Base-by-base conservation (phyloP, 2,797 vertebrate species). In the Gallinago nigripennis region DNA sequence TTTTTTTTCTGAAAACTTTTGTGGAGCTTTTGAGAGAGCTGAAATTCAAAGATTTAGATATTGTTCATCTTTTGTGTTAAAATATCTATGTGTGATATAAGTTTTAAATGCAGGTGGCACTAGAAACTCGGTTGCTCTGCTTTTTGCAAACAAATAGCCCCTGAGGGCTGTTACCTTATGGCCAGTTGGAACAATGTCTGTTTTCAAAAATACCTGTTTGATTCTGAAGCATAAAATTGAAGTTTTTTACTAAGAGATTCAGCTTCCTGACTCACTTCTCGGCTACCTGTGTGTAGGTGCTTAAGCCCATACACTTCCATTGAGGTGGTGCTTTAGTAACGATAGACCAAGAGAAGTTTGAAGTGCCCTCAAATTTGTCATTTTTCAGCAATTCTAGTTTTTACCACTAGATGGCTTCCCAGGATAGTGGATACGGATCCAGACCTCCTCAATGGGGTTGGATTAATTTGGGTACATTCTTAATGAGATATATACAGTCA, bases 391-490 rank as follows among this genome's bases (percentile, higher is more conserved):
- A 72, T 86, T 88, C 72, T 46, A 6, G 21, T 7, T 37, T 19
- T 77, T 31, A 43, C 97, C 98, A 88, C 98, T 97, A 98, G 98
- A 96, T 61, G 98, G 97, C 97, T 96, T 83, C 95, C 97, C 37
- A 97, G 96, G 97, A 96, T 75, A 94, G 96, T 39, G 82, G 72
- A 96, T 96, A 54, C 31, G 72, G 71, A 7, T 11, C 70, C 56
- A 75, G 7, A 17, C 4, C 11, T 12, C 41, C n/a, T 2, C 37
- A 2, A 10, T 30, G 41, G 50, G 14, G 8, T 6, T 65, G 83
- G 27, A 5, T 84, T 86, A 7, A 20, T 79, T 79, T 86, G 37
- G 77, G 21, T 57, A 39, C 51, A 3, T 60, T 64, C 58, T 50
- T 54, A 48, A 6, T 30, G 20, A 56, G 53, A n/a, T 3, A n/a